Base-by-base conservation (phyloP, 2,113 vertebrate species). In the Acanthisitta chloris region DNA sequence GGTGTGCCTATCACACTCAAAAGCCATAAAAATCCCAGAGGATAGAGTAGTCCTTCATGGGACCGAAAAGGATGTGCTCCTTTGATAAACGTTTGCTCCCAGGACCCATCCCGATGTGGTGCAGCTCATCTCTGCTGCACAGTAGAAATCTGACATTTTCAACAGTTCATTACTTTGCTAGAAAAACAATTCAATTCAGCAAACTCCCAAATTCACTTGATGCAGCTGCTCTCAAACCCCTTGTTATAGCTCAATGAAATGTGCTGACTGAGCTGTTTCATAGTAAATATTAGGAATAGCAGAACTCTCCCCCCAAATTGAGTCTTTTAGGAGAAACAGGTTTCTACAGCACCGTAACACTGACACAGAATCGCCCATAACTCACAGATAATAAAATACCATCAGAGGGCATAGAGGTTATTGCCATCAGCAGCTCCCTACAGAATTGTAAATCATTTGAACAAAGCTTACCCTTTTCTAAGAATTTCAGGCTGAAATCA, bases 111-210 rank as follows among this genome's bases (percentile, higher is more conserved):
- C 57, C 0, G 1, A 31, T 2, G 3, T 31, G 48, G 20, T 28
- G 52, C 26, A 28, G 48, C 36, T 65, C 78, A 91, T 45, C 19
- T 69, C 48, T 72, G 70, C 84, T 65, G 65, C 40, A n/a, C 59
- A 61, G 66, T 2, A 94, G 78, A 92, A 92, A 86, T 42, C 57
- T 84, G 65, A 48, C 12, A 0, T 23, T 70, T 61, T 85, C 81
- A 87, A 95, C 70, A 92, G 73, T 72, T 94, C 81, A 90, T 80
- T 90, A 76, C 86, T 62, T 89, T 88, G 71, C 78, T 77, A 82
- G 93, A 74, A 94, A 96, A 96, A 94, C 89, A 96, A 89, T 73
- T 85, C 61, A 89, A 12, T 87, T 89, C 86, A 82, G 84, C 84
- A 95, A 94, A 92, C 88, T 95, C 89, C 66, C 77, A 69, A 92